Conservation (phyloP, 2,888 invertebrate genomes). For the Mimumesa dahlbomi region DNA sequence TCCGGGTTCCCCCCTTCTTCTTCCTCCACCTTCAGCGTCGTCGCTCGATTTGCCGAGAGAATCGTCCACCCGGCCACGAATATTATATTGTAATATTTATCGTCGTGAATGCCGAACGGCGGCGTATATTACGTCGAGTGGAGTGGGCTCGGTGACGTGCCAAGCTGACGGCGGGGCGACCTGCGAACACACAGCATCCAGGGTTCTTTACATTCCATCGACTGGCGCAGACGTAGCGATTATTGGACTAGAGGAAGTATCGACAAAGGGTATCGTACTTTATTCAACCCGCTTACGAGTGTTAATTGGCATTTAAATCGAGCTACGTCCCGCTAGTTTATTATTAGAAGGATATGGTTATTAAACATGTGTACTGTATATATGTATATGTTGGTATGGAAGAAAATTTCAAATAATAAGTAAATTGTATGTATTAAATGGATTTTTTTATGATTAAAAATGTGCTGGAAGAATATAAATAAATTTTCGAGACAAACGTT, state of each 20-base stretch:
- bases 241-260: constrained; percentile 31
- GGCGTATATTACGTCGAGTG: constrained; percentile 52
- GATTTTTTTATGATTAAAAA: too few species aligned
- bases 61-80: constrained; percentile 27
- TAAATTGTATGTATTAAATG: too few species aligned
- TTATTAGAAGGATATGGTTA: too few species aligned
- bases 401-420: too few species aligned
- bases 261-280: constrained; percentile 6
- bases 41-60: constrained; percentile 17
- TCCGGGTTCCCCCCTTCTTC: too few species aligned
- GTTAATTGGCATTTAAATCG: neutral
- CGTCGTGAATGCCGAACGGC: constrained; percentile 44
- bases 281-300: neutral
- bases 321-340: too few species aligned
- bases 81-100: constrained; percentile 64
- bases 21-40: constrained; percentile 9
- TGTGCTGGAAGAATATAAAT: too few species aligned
- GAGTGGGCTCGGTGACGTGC: constrained; percentile 27
- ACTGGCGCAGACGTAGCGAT: constrained; percentile 18
- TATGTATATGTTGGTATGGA: too few species aligned
- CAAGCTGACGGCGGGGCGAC: constrained; percentile 31
- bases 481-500: too few species aligned
- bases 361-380: too few species aligned
- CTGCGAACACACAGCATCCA: constrained; percentile 33
- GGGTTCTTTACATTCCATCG: constrained; percentile 42